Conservation (phyloP, 2,888 invertebrate species). For the Drosophila anomalata region DNA sequence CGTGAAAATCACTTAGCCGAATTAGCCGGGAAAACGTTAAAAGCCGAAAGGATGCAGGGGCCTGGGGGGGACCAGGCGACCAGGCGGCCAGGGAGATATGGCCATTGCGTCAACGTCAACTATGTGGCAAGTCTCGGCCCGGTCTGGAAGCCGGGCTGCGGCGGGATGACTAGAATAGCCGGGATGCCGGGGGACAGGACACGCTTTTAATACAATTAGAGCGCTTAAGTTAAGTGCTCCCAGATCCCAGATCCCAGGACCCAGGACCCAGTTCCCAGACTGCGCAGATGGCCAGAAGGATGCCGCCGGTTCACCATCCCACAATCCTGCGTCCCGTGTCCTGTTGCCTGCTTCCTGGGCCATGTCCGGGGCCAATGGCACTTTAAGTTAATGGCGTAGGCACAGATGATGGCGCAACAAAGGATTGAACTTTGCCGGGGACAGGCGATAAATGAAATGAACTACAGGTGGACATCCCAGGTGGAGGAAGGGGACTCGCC, state of each 20-base stretch:
- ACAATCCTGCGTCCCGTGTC: not conserved
- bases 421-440: conserved; percentile 52
- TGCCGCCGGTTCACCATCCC: not conserved
- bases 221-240: conserved; percentile 76
- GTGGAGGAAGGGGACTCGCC: not conserved
- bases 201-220: conserved; percentile 76
- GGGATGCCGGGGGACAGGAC: conserved; percentile 45
- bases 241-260: not conserved
- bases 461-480: conserved; percentile 54
- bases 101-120: conserved; percentile 57
- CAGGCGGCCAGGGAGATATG: conserved; percentile 11
- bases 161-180: not conserved
- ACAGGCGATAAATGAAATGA: conserved; percentile 61
- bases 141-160: not conserved
- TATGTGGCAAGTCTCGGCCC: conserved; percentile 53
- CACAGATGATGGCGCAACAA: conserved; percentile 39
- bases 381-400: conserved; percentile 46
- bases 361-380: conserved; percentile 35
- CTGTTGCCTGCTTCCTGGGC: not conserved
- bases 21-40: conserved; percentile 48
- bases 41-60: not conserved
- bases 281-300: conserved; percentile 50
- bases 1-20: conserved; percentile 72
- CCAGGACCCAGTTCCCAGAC: conserved; percentile 43
- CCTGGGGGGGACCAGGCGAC: not conserved